These are phyloP conservation scores for Coecobrya sp. DNA, from an alignment of 2,888 invertebrate genomes.

Conservation along the genomic window DNA sequence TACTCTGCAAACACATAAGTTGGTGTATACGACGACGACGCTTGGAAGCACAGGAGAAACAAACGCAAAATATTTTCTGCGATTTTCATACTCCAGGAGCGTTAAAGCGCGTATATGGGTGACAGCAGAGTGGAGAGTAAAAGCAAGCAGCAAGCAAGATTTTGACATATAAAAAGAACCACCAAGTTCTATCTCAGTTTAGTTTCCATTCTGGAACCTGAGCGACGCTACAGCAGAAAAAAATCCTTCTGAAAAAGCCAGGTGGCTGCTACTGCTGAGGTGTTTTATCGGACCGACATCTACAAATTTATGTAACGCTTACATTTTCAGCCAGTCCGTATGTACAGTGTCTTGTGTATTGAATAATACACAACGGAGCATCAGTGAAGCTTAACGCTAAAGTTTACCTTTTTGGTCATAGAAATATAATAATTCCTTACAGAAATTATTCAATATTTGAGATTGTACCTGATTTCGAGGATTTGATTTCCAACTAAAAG, in stretches of 20 bases:
- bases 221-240: background rate
- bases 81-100: no score
- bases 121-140: background rate
- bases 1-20: background rate
- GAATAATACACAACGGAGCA: background rate
- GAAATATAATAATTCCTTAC: background rate
- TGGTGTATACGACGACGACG: background rate
- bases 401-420: background rate
- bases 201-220: conserved; percentile 68
- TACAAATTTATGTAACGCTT: background rate
- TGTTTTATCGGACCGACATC: background rate
- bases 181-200: background rate
- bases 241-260: background rate
- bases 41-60: no score
- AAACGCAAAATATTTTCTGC: no score
- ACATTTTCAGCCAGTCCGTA: background rate
- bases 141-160: background rate
- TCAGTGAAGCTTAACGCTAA: background rate
- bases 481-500: background rate
- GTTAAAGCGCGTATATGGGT: background rate
- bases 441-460: background rate
- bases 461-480: conserved; percentile 14
- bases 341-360: background rate
- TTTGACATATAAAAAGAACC: conserved; percentile 61
- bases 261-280: background rate